Evolutionary conservation across 2,888 invertebrate species (phyloP), one percentile per base, ranked within the genome.

Genomic region (Gisinianus flammeolus): DNA sequence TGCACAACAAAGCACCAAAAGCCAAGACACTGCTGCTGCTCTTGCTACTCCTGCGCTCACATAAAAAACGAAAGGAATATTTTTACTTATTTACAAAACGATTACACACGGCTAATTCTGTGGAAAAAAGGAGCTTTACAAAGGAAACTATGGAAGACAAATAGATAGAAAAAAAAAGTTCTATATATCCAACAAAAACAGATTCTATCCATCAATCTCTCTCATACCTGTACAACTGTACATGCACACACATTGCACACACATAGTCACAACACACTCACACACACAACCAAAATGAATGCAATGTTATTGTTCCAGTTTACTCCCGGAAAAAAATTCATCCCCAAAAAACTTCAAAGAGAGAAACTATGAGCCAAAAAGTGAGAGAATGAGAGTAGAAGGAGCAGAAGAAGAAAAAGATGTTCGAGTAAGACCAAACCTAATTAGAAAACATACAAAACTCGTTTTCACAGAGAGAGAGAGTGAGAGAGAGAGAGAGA

Each of bases 381-480:
- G 62, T 26, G 19, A 62, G 62, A 6, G 10, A 22, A 62, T 22
- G 26, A n/a, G 12, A 26, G 62, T n/a, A n/a, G n/a, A 62, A 19
- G 62, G 62, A 62, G 62, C 22, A 26, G 22, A 12, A 62, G 26
- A 62, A 62, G 19, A 44, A 19, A 16, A 44, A 44, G 44, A 44
- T 19, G 19, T 44, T 19, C 12, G 62, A 62, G 2, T 28, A 62
- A 62, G 62, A 62, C 28, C 62, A 62, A 62, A 62, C 62, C 62
- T 62, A 62, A 62, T 62, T 62, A 62, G 62, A 62, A 62, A 62
- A 62, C 62, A 62, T 62, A 62, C 62, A 62, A 62, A 62, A 62
- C 62, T 62, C 62, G 62, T 62, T 62, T 62, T 62, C 62, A 62
- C 22, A 67, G 31, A 67, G 31, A 35, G 67, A 67, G 67, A 35